These are phyloP conservation scores for Heliothis subflexa DNA, from an alignment of 1,140 invertebrate genomes.

Conservation along the genomic window DNA sequence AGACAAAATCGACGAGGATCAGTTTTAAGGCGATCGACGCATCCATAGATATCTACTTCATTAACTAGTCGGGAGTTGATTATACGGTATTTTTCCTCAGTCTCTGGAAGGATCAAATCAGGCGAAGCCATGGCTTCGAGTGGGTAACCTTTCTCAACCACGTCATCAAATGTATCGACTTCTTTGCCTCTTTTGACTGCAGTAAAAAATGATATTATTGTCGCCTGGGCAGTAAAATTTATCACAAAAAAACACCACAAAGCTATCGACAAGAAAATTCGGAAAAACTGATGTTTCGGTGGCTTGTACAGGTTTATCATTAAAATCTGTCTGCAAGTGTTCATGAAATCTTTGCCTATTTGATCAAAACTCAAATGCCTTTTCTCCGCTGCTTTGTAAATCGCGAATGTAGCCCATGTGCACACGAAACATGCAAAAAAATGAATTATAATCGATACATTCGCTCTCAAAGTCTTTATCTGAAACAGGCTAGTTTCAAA, in stretches of 20 bases:
- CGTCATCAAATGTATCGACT: slow-evolving; percentile 79
- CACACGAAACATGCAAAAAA: slow-evolving; percentile 69
- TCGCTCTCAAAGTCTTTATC: slow-evolving; percentile 62
- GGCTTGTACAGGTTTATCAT: slow-evolving; percentile 69
- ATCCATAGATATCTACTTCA: slow-evolving; percentile 69
- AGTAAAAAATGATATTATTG: slow-evolving; percentile 80
- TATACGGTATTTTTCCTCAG: slow-evolving; percentile 68
- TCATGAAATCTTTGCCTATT: slow-evolving; percentile 75
- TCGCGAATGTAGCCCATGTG: slow-evolving; percentile 72
- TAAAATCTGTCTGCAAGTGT: slow-evolving; percentile 68
- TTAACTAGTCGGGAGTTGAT: slow-evolving; percentile 72
- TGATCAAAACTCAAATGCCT: slow-evolving; percentile 66
- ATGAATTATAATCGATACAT: slow-evolving; percentile 53
- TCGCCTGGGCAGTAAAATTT: slow-evolving; percentile 78
- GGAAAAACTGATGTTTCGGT: slow-evolving; percentile 65
- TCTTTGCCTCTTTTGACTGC: slow-evolving; percentile 76
- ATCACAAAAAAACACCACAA: slow-evolving; percentile 79
- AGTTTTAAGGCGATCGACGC: slow-evolving; percentile 70
- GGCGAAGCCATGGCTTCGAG: slow-evolving; percentile 81
- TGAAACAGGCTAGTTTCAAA: slow-evolving; percentile 76
- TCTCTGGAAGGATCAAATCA: slow-evolving; percentile 76
- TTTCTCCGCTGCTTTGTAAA: slow-evolving; percentile 67
- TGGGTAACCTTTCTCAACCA: slow-evolving; percentile 72
- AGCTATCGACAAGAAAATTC: slow-evolving; percentile 68
- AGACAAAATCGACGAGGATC: slow-evolving; percentile 76